phyloP scores from a whole-genome alignment of 2,113 vertebrate genomes.

The Nibea coibor region DNA sequence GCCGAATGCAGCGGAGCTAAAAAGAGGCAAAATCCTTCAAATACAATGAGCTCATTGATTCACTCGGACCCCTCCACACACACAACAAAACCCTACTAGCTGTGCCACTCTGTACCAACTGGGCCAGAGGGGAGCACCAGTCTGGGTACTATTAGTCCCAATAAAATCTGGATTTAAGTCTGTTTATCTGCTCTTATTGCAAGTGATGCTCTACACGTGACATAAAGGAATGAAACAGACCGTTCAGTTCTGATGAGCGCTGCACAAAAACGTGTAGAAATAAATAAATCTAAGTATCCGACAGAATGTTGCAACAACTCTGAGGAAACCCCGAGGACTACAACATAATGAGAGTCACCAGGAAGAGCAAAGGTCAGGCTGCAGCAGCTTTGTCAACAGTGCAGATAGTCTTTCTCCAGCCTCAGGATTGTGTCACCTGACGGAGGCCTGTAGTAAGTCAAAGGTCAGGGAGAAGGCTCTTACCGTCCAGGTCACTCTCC shows the following conservation, averaged over 20 bases:
- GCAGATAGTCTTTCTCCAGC: too few relatives aligned
- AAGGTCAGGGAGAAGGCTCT: background rate
- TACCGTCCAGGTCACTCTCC: background rate
- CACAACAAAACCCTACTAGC: background rate
- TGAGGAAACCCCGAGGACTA: too few relatives aligned
- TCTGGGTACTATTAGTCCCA: background rate
- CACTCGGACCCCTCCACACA: too few relatives aligned
- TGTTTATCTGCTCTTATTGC: too few relatives aligned
- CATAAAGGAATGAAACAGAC: too few relatives aligned
- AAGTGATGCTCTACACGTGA: background rate
- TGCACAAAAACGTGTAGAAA: too few relatives aligned
- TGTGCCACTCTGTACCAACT: slow-evolving; percentile 18
- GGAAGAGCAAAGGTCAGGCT: background rate
- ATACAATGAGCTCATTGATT: background rate
- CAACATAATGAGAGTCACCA: background rate
- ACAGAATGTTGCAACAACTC: too few relatives aligned
- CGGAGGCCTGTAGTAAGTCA: background rate
- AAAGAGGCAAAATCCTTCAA: background rate
- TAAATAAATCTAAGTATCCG: too few relatives aligned
- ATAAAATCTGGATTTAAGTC: too few relatives aligned
- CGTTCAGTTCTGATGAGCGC: too few relatives aligned
- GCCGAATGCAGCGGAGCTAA: background rate
- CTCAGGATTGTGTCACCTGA: background rate
- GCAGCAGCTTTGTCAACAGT: background rate
- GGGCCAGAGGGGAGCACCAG: background rate